A percentile compares a stretch with the other conserved stretches of the same genome.
Conservation (phyloP, 2,113 vertebrate genomes). For the Tapirus terrestris region DNA sequence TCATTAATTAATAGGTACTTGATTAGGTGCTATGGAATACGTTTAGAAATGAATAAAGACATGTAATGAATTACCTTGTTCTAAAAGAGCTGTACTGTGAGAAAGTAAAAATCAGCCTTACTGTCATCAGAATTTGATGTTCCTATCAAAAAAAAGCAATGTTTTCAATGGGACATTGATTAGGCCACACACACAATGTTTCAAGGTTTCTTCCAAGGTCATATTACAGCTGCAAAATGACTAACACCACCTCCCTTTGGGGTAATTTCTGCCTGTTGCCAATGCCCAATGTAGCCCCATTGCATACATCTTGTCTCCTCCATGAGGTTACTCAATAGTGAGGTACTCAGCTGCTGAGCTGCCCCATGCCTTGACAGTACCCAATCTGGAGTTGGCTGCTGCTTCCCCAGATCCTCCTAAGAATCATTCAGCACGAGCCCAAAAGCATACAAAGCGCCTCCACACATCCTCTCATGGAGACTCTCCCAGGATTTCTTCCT, state of each 20-base stretch:
- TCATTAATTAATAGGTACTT: not conserved
- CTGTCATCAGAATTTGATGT: not conserved
- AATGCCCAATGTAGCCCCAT: not conserved
- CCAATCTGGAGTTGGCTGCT: not conserved
- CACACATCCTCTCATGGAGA: not conserved
- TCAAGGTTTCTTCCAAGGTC: not conserved
- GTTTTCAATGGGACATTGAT: not conserved
- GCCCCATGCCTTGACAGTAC: not conserved
- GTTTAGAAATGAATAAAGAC: not conserved
- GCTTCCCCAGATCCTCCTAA: not conserved
- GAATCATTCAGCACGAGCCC: not conserved
- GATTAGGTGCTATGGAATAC: not conserved
- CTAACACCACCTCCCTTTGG: not conserved
- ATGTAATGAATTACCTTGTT: not conserved
- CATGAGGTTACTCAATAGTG: not conserved
- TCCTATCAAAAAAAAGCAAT: not conserved
- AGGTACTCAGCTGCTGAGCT: not conserved
- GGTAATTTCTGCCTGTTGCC: not conserved
- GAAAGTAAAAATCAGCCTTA: not conserved
- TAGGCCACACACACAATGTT: not conserved
- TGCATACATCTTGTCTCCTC: not conserved
- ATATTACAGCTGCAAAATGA: not conserved
- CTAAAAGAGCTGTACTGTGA: not conserved
- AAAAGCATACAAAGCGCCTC: not conserved
- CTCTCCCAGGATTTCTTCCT: too few relatives aligned